Evolutionary conservation across 2,888 invertebrate genomes (phyloP), one percentile per base, ranked within the genome.

Genomic region (Hydraecia micacea): DNA sequence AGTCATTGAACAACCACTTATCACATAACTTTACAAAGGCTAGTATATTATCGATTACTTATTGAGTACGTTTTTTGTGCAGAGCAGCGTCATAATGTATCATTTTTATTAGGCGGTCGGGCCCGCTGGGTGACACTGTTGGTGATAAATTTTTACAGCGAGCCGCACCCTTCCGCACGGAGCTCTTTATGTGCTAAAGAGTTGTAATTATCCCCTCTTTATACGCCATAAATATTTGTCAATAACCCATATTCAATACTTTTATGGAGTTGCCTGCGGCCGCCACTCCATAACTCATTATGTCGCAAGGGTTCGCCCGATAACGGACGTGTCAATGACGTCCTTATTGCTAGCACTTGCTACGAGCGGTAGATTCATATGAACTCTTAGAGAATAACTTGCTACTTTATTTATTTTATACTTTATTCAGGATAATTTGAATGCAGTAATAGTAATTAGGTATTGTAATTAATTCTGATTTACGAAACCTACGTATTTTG

Each of bases 161-260:
- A 89, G 90, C 88, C 94, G 93, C 96, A 95, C 96, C 96, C 96
- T 96, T 96, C 94, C 92, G 91, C 88, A 89, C 90, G 90, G 84
- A 90, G 92, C 93, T 95, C 96, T 96, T 96, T 96, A 96, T 95
- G 95, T 93, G 94, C 94, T 94, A 96, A 96, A 96, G 96, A 97
- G 96, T 96, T 96, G 96, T 96, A 96, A 97, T 97, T 97, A 96
- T 96, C 94, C 95, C 95, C 95, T 96, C 93, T 96, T 96, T 96
- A 96, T 96, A 95, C 94, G 94, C 94, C 95, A 96, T 96, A 96
- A 96, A 96, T 96, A 96, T 96, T 96, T 96, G 96, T 96, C 96
- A 96, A 96, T 96, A 96, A 95, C 95, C 95, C 94, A 93, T 95
- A 94, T 93, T 95, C 94, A 95, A 96, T 95, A 94, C 94, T 93